A percentile compares a stretch with the other conserved stretches of the same genome.
These are phyloP conservation scores for Pangasianodon hypophthalmus DNA, from an alignment of 2,113 vertebrate species.

Conservation along the genomic window DNA sequence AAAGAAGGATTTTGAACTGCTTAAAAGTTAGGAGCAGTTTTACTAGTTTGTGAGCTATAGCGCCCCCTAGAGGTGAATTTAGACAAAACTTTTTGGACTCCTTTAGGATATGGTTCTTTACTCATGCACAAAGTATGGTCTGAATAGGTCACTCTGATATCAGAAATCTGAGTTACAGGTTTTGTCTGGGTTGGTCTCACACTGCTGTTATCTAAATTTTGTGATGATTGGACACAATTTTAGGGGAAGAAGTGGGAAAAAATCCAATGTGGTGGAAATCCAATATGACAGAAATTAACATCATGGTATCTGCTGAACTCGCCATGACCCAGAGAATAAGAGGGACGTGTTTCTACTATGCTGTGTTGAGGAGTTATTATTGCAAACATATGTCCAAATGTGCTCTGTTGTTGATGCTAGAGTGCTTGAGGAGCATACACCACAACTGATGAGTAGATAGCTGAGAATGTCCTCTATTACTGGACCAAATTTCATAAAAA, in stretches of 20 bases:
- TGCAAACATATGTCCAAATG: not conserved
- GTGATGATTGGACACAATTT: not conserved
- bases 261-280: not conserved
- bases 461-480: not conserved
- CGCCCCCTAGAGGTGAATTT: not conserved
- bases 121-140: not conserved
- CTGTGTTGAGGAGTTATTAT: too few relatives aligned
- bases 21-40: not conserved
- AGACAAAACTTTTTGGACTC: not conserved
- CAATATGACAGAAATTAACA: not conserved
- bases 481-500: not conserved
- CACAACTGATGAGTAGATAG: not conserved
- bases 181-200: not conserved
- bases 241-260: not conserved
- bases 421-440: not conserved
- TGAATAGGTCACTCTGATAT: too few relatives aligned
- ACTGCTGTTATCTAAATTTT: not conserved
- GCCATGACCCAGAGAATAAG: too few relatives aligned
- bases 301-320: too few relatives aligned
- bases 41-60: not conserved
- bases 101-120: not conserved
- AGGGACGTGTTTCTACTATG: too few relatives aligned
- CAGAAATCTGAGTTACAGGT: not conserved
- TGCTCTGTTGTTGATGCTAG: not conserved
- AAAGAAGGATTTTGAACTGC: not conserved